phyloP scores from a whole-genome alignment of 2,113 vertebrate genomes.

The Campylomormyrus tamandua region DNA sequence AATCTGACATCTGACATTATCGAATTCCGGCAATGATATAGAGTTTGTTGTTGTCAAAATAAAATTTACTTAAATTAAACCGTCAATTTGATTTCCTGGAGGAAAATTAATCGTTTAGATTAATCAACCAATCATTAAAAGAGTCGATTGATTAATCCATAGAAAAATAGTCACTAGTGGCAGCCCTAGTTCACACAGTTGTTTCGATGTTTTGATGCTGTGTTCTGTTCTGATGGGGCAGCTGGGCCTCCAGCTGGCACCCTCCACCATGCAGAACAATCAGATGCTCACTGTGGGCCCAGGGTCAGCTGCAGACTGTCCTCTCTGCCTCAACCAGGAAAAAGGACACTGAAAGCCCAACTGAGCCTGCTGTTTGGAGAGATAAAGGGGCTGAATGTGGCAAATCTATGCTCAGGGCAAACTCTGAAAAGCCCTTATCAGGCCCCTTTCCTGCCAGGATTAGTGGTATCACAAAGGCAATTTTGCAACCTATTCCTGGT shows the following conservation, averaged over 20 bases:
- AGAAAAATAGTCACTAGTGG: background rate
- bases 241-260: background rate
- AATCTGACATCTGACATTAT: no score
- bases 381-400: background rate
- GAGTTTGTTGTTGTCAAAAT: no score
- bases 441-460: background rate
- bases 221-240: background rate
- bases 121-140: no score
- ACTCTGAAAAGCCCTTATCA: background rate
- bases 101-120: no score
- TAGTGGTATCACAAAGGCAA: background rate
- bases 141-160: background rate
- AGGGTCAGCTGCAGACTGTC: background rate
- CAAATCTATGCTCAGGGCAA: background rate
- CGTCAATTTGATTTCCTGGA: no score
- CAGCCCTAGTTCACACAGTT: no score
- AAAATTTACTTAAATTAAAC: no score
- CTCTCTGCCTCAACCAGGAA: background rate
- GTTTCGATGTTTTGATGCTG: background rate
- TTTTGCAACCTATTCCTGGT: background rate
- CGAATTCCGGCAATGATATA: no score
- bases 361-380: background rate
- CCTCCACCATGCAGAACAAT: background rate
- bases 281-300: background rate
- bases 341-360: background rate